Conservation (phyloP, 2,888 invertebrate species). For the Rhorus exstirpatorius region DNA sequence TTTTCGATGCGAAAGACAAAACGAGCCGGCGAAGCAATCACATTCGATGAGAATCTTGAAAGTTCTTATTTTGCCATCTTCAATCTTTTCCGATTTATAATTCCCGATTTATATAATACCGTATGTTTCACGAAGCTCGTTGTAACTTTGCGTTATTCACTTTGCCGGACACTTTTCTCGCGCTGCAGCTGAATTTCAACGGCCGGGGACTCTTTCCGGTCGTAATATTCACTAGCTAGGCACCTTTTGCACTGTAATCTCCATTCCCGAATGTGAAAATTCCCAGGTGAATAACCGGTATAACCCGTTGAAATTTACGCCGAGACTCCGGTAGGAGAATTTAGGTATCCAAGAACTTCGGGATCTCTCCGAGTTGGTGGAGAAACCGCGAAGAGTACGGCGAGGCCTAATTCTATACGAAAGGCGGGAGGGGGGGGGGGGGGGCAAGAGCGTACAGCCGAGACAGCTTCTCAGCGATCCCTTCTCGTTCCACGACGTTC, state of each 20-base stretch:
- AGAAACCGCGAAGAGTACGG: background rate
- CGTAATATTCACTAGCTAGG: constrained; percentile 49
- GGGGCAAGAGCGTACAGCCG: constrained; percentile 41
- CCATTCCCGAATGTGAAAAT: constrained; percentile 41
- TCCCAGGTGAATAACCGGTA: constrained; percentile 48
- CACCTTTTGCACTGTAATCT: constrained; percentile 45
- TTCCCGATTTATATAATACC: too few relatives aligned
- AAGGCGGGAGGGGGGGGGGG: background rate
- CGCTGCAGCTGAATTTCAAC: constrained; percentile 22
- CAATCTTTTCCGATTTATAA: too few relatives aligned
- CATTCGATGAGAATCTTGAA: too few relatives aligned
- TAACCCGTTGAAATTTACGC: constrained; percentile 3
- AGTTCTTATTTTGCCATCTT: too few relatives aligned
- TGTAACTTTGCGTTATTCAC: background rate
- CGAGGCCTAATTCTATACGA: constrained; percentile 10
- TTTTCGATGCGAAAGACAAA: too few relatives aligned
- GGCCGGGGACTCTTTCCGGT: constrained; percentile 9
- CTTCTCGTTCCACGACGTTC: constrained; percentile 70
- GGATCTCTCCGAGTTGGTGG: background rate
- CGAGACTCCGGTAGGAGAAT: constrained; percentile 26
- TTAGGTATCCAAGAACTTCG: constrained; percentile 18
- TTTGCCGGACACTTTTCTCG: background rate
- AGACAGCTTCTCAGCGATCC: constrained; percentile 60
- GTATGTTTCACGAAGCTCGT: too few relatives aligned
- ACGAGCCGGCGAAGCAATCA: too few relatives aligned